Evolutionary conservation across 2,113 vertebrate genomes (phyloP).

Genomic region (Vanacampus margaritifer): DNA sequence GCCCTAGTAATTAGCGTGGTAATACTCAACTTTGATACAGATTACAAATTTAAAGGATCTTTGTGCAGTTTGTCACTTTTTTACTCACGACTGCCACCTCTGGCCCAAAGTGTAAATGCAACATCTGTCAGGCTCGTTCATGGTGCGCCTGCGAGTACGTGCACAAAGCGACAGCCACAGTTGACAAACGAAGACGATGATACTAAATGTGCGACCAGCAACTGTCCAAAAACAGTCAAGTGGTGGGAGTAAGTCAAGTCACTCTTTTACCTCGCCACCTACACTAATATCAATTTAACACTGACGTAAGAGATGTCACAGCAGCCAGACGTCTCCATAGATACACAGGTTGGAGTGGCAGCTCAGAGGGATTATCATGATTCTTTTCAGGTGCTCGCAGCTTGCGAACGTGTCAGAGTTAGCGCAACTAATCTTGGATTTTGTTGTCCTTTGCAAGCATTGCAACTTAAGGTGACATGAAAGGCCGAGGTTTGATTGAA

Average conservation of each 20-base stretch:
- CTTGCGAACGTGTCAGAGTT: slow-evolving; percentile 12
- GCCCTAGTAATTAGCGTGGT: too few relatives aligned
- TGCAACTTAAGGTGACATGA: background rate
- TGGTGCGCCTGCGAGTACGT: too few relatives aligned
- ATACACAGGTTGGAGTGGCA: slow-evolving; percentile 65
- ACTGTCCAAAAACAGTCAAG: slow-evolving; percentile 11
- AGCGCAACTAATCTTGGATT: background rate
- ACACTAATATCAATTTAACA: background rate
- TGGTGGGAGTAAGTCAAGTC: slow-evolving; percentile 7
- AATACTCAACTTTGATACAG: too few relatives aligned
- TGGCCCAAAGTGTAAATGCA: too few relatives aligned
- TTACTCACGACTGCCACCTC: too few relatives aligned
- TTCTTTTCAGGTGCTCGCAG: slow-evolving; percentile 12
- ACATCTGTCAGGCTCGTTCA: too few relatives aligned
- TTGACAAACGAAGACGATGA: too few relatives aligned
- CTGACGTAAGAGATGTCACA: slow-evolving; percentile 40
- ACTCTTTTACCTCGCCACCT: slow-evolving; percentile 5
- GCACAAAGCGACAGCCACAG: too few relatives aligned
- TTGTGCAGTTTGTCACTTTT: too few relatives aligned
- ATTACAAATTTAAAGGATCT: too few relatives aligned
- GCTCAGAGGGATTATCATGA: slow-evolving; percentile 54
- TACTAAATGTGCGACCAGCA: slow-evolving; percentile 20
- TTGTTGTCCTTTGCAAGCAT: background rate
- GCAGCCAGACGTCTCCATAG: slow-evolving; percentile 52
- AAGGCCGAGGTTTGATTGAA: slow-evolving; percentile 1